Conservation (phyloP, 2,797 vertebrate genomes). For the Chaenodraco wilsoni region DNA sequence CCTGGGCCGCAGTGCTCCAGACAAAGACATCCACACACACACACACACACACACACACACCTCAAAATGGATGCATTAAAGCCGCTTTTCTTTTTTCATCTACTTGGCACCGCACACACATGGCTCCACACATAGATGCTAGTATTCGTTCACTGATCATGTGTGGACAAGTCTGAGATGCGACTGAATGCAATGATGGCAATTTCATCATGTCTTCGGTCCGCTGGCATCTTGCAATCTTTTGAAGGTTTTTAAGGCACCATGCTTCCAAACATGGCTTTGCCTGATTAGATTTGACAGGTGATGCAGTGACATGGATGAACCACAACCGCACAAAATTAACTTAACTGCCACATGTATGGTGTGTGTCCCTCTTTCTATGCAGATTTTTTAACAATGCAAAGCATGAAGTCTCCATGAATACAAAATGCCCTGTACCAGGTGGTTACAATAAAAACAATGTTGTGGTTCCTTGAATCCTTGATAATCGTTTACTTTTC, state of each 20-base stretch:
- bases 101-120: constrained; percentile 9
- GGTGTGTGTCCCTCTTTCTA: neutral
- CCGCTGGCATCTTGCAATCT: neutral
- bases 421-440: neutral
- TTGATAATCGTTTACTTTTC: neutral
- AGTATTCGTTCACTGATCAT: constrained; percentile 5
- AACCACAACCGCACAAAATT: neutral
- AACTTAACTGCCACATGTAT: neutral
- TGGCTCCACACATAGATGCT: constrained; percentile 13
- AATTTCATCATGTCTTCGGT: constrained; percentile 5
- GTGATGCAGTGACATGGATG: neutral
- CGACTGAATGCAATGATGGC: neutral
- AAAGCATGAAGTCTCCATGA: neutral
- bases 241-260: neutral
- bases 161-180: neutral
- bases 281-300: neutral
- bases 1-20: constrained; percentile 61
- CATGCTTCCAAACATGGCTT: neutral
- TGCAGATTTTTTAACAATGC: neutral
- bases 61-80: constrained; percentile 63
- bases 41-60: constrained; percentile 22
- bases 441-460: neutral
- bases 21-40: constrained; percentile 67
- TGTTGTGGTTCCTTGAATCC: neutral
- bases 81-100: constrained; percentile 9